These are phyloP conservation scores for Lineus longissimus DNA, from an alignment of 1,140 invertebrate genomes.

Conservation along the genomic window DNA sequence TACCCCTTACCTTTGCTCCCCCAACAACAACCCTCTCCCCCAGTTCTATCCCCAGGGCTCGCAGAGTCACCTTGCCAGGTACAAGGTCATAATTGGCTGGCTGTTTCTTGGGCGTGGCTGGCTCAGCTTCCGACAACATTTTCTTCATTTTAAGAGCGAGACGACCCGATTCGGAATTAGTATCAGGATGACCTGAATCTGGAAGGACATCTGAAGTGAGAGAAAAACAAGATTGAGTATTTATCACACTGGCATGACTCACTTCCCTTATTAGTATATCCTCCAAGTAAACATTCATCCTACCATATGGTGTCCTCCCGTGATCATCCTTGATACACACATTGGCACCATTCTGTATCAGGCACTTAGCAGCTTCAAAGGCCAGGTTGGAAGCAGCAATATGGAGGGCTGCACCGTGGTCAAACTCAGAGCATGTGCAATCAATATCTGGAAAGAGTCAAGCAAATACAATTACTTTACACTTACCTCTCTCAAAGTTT, in stretches of 20 bases:
- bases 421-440: constrained; percentile 57
- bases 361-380: constrained; percentile 53
- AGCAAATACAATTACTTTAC: neutral
- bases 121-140: constrained; percentile 45
- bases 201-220: constrained; percentile 55
- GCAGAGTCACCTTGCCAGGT: constrained; percentile 56
- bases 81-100: constrained; percentile 49
- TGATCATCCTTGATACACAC: constrained; percentile 50
- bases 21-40: constrained; percentile 56
- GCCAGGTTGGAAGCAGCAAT: constrained; percentile 59
- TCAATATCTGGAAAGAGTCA: constrained; percentile 49
- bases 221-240: constrained; percentile 7
- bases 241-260: too few species aligned
- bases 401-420: constrained; percentile 58
- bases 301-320: constrained; percentile 51
- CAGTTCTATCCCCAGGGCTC: constrained; percentile 55
- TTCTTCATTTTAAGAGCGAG: constrained; percentile 45
- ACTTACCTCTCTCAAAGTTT: neutral
- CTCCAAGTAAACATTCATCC: neutral
- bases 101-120: constrained; percentile 29
- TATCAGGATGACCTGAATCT: constrained; percentile 48
- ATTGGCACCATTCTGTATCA: constrained; percentile 57
- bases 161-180: constrained; percentile 50
- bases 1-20: constrained; percentile 46
- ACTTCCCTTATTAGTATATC: neutral